Percentiles rank a stretch among this genome's conserved stretches.
phyloP scores from a whole-genome alignment of 2,888 invertebrate species.

The Orthosia cruda region DNA sequence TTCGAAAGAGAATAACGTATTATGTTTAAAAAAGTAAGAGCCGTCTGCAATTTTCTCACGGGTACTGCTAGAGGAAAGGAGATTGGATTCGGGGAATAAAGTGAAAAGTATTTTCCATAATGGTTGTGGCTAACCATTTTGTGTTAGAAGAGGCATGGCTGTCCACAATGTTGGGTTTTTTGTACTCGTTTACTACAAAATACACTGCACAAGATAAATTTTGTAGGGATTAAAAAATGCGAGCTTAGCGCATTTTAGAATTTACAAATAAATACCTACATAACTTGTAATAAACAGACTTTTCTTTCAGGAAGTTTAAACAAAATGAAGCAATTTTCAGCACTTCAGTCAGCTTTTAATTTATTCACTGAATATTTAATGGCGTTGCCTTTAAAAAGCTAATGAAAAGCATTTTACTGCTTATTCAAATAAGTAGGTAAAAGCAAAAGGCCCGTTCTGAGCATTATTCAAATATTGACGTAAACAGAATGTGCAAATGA shows the following conservation, averaged over 20 bases:
- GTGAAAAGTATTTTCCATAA: slow-evolving; percentile 38
- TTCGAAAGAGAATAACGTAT: slow-evolving; percentile 57
- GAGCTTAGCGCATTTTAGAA: background rate
- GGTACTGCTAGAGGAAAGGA: slow-evolving; percentile 17
- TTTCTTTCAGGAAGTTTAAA: slow-evolving; percentile 13
- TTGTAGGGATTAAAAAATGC: background rate
- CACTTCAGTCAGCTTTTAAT: slow-evolving; percentile 55
- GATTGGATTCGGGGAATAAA: slow-evolving; percentile 50
- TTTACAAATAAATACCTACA: slow-evolving; percentile 8
- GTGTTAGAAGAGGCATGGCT: background rate
- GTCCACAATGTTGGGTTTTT: slow-evolving; percentile 4
- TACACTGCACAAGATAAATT: background rate
- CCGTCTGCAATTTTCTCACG: slow-evolving; percentile 31
- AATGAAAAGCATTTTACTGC: slow-evolving; percentile 66
- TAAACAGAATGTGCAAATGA: slow-evolving; percentile 54
- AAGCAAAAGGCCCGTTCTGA: slow-evolving; percentile 52
- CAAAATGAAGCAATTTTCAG: slow-evolving; percentile 43
- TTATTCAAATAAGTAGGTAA: slow-evolving; percentile 60
- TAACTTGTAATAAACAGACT: slow-evolving; percentile 12
- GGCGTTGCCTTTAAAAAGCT: slow-evolving; percentile 59
- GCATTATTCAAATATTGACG: slow-evolving; percentile 56
- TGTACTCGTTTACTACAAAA: background rate
- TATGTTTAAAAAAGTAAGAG: slow-evolving; percentile 50
- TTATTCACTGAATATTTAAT: slow-evolving; percentile 64
- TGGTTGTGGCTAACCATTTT: slow-evolving; percentile 27